Base-by-base conservation (phyloP, 2,113 vertebrate species). In the Holacanthus passer region DNA sequence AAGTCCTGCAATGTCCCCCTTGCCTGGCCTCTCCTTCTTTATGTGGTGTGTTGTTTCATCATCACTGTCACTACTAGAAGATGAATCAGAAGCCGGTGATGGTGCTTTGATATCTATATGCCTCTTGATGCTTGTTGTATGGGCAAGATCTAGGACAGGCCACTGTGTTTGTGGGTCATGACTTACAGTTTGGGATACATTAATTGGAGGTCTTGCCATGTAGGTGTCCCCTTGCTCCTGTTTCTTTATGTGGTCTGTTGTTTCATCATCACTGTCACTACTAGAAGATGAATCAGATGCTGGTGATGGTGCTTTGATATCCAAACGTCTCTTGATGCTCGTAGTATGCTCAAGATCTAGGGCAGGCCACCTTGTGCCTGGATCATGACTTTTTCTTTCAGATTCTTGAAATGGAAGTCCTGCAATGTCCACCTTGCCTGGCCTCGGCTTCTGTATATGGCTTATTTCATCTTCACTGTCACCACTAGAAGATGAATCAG, bases 61-160 rank as follows among this genome's bases (percentile, higher is more conserved):
- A 0, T 89, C 77, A 73, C 74, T 87, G 27, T 80, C 80, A 63
- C 84, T 90, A 53, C 79, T 82, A 12, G 79, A 78, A n/a, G 82
- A 86, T 29, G 73, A 82, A 22, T 83, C 52, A 24, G 69, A 27
- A 2, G 0, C 1, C 5, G 43, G 11, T 43, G 73, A 65, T 60
- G 16, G 13, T 43, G 29, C 74, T 85, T 89, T 87, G 1, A 89
- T 24, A 35, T 90, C 82, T 0, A 84, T 10, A 62, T 60, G 60
- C 7, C 56, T 77, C 29, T 86, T 91, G 13, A 86, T 19, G 3
- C 22, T 10, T 4, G 17, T 32, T 6, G 60, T n/a, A 13, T 27
- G 17, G 1, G 14, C 0, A 29, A 85, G 72, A 59, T 76, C 53
- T 3, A 82, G 3, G 4, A 1, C 5, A n/a, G 79, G 76, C 75